Percentiles rank a stretch among this genome's conserved stretches.
These are phyloP conservation scores for Grallaria varia DNA, from an alignment of 2,113 vertebrate species.

Conservation along the genomic window DNA sequence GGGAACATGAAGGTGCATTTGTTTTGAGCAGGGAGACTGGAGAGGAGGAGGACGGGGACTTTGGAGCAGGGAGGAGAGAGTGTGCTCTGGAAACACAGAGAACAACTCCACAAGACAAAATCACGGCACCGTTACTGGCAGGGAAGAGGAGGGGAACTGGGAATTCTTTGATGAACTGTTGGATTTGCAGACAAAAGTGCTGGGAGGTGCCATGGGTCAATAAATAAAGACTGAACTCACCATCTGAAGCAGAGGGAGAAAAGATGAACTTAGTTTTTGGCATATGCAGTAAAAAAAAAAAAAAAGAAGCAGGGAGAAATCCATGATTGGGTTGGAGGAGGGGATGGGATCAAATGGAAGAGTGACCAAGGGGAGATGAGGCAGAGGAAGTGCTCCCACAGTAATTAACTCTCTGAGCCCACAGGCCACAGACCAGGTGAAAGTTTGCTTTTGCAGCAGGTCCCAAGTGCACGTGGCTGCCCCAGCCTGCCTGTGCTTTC, in stretches of 20 bases:
- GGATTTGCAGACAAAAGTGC: neutral
- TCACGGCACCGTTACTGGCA: neutral
- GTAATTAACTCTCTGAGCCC: neutral
- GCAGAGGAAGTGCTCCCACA: neutral
- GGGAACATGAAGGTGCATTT: accelerated
- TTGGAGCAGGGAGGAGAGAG: neutral
- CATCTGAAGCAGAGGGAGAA: neutral
- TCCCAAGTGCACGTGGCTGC: neutral
- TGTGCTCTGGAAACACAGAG: neutral
- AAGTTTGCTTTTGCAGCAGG: neutral
- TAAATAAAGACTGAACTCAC: neutral
- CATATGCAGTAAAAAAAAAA: neutral
- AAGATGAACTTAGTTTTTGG: neutral
- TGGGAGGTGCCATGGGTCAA: neutral
- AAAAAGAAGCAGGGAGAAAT: neutral
- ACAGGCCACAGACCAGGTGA: neutral
- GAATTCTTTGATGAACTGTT: neutral
- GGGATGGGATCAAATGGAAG: neutral
- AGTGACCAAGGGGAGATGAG: neutral
- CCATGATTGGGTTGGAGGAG: neutral
- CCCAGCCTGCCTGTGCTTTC: neutral
- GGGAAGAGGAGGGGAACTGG: neutral
- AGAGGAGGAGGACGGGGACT: neutral
- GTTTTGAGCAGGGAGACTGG: neutral
- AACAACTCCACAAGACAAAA: accelerated